These are phyloP conservation scores for Phyllostomus hastatus DNA, from an alignment of 2,113 vertebrate species.

Conservation along the genomic window DNA sequence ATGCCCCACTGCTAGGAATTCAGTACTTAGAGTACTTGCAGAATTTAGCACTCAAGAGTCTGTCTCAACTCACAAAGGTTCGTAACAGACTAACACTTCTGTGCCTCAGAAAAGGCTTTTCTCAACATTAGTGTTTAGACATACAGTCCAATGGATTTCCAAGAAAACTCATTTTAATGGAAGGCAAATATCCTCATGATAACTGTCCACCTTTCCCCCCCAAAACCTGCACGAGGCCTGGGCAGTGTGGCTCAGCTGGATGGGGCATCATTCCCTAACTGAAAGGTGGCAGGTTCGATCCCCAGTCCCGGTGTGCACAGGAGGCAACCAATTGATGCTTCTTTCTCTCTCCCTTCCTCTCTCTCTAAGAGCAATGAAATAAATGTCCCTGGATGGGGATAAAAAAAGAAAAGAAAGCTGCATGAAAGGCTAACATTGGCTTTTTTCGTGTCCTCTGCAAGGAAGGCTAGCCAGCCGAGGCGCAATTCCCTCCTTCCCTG, in stretches of 20 bases:
- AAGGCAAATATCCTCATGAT: not conserved
- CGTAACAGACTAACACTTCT: not conserved
- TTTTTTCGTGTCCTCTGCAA: not conserved
- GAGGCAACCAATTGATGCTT: too few species aligned
- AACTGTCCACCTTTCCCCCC: not conserved
- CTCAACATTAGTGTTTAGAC: not conserved
- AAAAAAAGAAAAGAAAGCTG: not conserved
- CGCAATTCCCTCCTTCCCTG: not conserved
- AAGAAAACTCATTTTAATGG: conserved; percentile 16
- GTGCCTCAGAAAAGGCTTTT: conserved; percentile 17
- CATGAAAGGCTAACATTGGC: not conserved
- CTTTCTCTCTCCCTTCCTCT: too few species aligned
- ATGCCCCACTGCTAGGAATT: conserved; percentile 11
- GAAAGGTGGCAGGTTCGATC: too few species aligned
- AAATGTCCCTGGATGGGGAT: too few species aligned
- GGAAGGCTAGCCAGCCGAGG: not conserved
- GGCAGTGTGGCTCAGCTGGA: too few species aligned
- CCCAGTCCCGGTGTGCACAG: too few species aligned
- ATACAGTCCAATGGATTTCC: not conserved
- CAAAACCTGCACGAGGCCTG: too few species aligned
- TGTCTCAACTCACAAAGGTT: not conserved
- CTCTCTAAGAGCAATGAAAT: too few species aligned
- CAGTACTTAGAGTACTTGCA: not conserved
- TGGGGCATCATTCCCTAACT: too few species aligned
- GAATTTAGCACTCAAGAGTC: not conserved